Conservation (phyloP, 2,797 vertebrate species). For the Clamator glandarius region DNA sequence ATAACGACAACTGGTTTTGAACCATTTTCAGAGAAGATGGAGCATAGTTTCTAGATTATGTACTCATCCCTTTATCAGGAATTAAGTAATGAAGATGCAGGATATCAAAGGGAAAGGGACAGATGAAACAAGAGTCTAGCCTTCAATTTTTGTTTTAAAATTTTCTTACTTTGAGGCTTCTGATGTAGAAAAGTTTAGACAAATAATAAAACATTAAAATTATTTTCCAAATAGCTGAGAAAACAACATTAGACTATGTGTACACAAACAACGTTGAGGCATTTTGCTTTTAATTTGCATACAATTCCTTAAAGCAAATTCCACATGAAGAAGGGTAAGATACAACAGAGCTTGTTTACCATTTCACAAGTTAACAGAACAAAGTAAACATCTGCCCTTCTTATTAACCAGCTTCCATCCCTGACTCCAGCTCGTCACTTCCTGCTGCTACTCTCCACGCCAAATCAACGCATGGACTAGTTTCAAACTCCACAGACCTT, state of each 20-base stretch:
- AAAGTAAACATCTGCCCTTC: constrained; percentile 45
- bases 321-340: constrained; percentile 51
- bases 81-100: neutral
- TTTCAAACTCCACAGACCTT: constrained; percentile 3
- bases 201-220: neutral
- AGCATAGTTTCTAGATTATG: neutral
- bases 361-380: constrained; percentile 55
- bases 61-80: neutral
- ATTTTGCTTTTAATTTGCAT: constrained; percentile 69
- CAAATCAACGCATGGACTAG: neutral
- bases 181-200: neutral
- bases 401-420: constrained; percentile 3
- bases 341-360: constrained; percentile 46
- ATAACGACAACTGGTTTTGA: neutral
- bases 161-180: neutral
- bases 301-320: constrained; percentile 53
- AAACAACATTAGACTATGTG: neutral
- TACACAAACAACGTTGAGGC: constrained; percentile 45
- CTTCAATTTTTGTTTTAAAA: neutral
- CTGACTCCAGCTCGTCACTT: constrained; percentile 18
- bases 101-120: neutral
- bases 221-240: neutral
- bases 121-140: neutral
- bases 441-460: neutral
- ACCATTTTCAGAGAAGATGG: neutral